These are phyloP conservation scores for Ariopsis seemanni DNA, from an alignment of 2,113 vertebrate genomes.

Conservation along the genomic window DNA sequence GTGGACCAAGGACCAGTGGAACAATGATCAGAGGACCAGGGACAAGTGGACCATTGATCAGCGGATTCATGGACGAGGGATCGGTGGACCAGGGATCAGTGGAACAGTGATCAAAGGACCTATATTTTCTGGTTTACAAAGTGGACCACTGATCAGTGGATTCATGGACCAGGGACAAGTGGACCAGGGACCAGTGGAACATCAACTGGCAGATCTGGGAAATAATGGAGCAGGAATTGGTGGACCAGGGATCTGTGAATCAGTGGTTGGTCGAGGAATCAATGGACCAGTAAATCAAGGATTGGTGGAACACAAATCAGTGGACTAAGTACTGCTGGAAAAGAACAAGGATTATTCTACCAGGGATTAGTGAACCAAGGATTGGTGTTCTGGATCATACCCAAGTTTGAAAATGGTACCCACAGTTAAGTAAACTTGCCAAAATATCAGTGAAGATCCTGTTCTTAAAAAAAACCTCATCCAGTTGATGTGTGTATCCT, in stretches of 20 bases:
- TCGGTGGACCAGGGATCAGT: neutral
- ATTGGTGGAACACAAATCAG: neutral
- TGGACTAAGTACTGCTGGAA: neutral
- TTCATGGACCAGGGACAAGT: neutral
- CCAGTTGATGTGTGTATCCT: neutral
- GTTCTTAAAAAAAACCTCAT: neutral
- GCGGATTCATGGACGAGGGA: neutral
- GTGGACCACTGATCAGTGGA: neutral
- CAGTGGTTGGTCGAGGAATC: neutral
- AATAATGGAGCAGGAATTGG: neutral
- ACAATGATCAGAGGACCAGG: neutral
- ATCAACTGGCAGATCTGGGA: neutral
- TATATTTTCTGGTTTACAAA: no score
- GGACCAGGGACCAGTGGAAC: neutral
- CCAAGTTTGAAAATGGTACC: neutral
- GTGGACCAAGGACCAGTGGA: neutral
- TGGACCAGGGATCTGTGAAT: neutral
- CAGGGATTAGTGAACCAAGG: neutral
- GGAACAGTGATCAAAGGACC: neutral
- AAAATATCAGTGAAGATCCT: neutral
- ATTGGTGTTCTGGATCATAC: neutral
- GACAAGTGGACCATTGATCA: neutral
- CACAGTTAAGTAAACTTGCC: neutral
- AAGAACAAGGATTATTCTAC: neutral
- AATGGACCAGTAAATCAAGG: neutral